Percentiles rank a stretch among this genome's conserved stretches.
Conservation (phyloP, 2,888 invertebrate species). For the Malthinus flaveolus region DNA sequence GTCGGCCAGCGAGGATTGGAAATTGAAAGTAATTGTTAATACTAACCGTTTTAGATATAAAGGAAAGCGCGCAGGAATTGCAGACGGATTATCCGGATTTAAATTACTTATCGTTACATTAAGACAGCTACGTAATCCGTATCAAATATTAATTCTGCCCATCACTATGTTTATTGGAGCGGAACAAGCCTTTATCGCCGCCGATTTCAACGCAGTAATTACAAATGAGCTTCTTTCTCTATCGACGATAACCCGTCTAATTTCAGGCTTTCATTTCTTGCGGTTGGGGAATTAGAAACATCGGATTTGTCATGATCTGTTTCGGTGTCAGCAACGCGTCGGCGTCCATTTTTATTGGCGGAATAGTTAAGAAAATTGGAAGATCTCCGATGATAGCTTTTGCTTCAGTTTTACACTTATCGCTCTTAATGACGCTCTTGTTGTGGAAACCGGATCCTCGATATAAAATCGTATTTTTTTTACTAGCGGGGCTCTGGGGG, state of each 20-base stretch:
- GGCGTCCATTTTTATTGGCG: constrained; percentile 81
- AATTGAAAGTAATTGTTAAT: background rate
- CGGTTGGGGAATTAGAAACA: constrained; percentile 85
- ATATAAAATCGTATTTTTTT: constrained; percentile 72
- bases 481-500: constrained; percentile 85
- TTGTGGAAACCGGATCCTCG: constrained; percentile 73
- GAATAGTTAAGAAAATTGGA: constrained; percentile 77
- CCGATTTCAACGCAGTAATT: constrained; percentile 77
- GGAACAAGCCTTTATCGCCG: constrained; percentile 90
- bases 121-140: constrained; percentile 73
- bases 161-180: constrained; percentile 93
- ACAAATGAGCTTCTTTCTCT: background rate
- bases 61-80: constrained; percentile 60
- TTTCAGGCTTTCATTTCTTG: constrained; percentile 81
- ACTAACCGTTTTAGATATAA: constrained; percentile 60
- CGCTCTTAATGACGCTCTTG: constrained; percentile 68
- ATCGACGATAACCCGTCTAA: background rate
- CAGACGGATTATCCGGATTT: constrained; percentile 66
- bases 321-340: constrained; percentile 87
- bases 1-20: background rate
- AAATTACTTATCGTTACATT: constrained; percentile 76
- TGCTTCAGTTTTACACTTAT: constrained; percentile 72
- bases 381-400: constrained; percentile 76
- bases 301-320: constrained; percentile 93
- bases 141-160: constrained; percentile 83